phyloP scores from a whole-genome alignment of 2,113 vertebrate genomes.

The Spizaetus ornatus region DNA sequence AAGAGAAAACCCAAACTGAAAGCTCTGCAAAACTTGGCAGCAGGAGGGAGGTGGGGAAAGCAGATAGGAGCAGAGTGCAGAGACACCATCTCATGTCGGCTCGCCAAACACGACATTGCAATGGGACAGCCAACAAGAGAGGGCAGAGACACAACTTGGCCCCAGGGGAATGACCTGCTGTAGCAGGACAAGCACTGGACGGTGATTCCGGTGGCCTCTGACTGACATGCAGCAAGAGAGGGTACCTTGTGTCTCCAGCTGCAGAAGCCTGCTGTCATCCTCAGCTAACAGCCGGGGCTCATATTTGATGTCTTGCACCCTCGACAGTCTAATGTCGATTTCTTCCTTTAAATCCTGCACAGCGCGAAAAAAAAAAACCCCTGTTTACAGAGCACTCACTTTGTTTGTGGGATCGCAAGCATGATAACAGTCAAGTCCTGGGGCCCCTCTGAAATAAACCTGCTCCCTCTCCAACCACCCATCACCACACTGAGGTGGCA shows the following conservation, averaged over 20 bases:
- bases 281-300: constrained; percentile 85
- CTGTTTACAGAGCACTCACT: accelerated
- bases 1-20: neutral
- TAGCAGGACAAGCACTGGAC: accelerated
- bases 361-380: accelerated
- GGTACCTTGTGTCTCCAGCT: constrained; percentile 74
- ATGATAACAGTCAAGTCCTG: accelerated
- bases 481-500: neutral
- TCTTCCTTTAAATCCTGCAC: constrained; percentile 87
- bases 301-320: constrained; percentile 89
- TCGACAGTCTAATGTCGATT: constrained; percentile 85
- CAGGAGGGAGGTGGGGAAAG: neutral
- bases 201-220: neutral
- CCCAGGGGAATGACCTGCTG: accelerated
- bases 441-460: neutral
- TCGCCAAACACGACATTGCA: accelerated
- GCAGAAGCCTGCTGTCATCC: constrained; percentile 80
- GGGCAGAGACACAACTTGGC: accelerated
- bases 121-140: neutral
- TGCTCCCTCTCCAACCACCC: accelerated
- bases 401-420: neutral
- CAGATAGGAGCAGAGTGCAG: neutral
- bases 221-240: no score
- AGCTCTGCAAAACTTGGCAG: neutral
- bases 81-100: neutral